Evolutionary conservation across 2,888 invertebrate genomes (phyloP).

Genomic region (Acrobasis suavella): DNA sequence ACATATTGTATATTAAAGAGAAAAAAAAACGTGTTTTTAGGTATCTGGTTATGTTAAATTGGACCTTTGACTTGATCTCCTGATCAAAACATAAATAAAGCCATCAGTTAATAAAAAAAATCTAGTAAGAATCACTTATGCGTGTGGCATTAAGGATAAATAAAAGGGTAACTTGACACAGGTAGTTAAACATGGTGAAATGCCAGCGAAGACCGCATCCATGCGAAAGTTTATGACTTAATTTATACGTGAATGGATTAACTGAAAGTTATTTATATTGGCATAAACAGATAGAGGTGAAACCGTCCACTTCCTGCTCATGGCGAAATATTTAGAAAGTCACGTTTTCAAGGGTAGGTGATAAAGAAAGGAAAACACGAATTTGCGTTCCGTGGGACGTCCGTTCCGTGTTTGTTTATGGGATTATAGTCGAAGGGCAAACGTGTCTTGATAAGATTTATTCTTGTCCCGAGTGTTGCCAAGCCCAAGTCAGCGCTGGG

Average conservation of each 20-base stretch:
- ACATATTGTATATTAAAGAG: too few relatives aligned
- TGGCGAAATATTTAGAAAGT: constrained; percentile 49
- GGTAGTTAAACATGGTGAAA: background rate
- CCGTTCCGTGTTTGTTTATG: constrained; percentile 57
- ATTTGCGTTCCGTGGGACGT: constrained; percentile 42
- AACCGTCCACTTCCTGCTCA: constrained; percentile 47
- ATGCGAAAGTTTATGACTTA: constrained; percentile 30
- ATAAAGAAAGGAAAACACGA: constrained; percentile 47
- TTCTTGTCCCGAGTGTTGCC: background rate
- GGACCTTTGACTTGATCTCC: too few relatives aligned
- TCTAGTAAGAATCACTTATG: background rate
- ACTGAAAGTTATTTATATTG: constrained; percentile 40
- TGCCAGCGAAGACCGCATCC: constrained; percentile 17
- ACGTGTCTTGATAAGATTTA: constrained; percentile 39
- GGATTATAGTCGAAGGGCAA: constrained; percentile 52
- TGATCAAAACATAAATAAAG: background rate
- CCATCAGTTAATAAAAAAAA: too few relatives aligned
- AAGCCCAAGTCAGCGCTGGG: background rate
- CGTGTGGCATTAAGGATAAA: background rate
- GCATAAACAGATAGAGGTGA: constrained; percentile 35
- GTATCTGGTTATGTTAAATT: too few relatives aligned
- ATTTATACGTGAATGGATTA: constrained; percentile 38
- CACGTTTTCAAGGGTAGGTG: constrained; percentile 57
- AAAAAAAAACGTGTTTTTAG: too few relatives aligned
- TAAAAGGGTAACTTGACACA: constrained; percentile 3